A percentile compares a stretch with the other conserved stretches of the same genome.
These are phyloP conservation scores for Coranthus polyacanthus DNA, from an alignment of 2,797 vertebrate species.

Conservation along the genomic window DNA sequence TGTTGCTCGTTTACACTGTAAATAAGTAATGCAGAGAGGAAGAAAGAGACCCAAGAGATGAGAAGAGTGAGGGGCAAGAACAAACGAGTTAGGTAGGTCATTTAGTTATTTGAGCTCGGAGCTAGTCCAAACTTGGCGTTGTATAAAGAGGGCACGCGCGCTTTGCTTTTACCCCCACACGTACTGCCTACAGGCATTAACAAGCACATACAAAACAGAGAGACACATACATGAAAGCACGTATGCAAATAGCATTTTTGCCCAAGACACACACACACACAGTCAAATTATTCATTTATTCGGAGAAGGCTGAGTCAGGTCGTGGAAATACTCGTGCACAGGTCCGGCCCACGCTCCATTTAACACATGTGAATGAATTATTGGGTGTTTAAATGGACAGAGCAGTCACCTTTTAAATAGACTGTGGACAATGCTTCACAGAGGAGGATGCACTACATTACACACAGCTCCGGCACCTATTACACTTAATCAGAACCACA, in stretches of 20 bases:
- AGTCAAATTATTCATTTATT: constrained; percentile 58
- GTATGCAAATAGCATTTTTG: constrained; percentile 9
- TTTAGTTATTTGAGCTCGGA: constrained; percentile 25
- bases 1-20: not conserved
- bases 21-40: not conserved
- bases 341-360: constrained; percentile 57
- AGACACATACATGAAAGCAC: constrained; percentile 2
- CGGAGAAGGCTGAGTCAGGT: constrained; percentile 51
- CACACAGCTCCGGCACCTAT: not conserved
- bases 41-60: constrained; percentile 3
- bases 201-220: constrained; percentile 4
- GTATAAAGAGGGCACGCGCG: constrained; percentile 3
- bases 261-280: not conserved
- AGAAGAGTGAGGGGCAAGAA: not conserved
- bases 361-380: constrained; percentile 51
- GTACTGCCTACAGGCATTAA: constrained; percentile 28
- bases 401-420: constrained; percentile 33
- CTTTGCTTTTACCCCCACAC: constrained; percentile 10
- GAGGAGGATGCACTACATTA: constrained; percentile 41
- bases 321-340: constrained; percentile 41
- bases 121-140: constrained; percentile 28
- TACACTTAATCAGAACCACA: constrained; percentile 34
- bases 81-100: constrained; percentile 10
- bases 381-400: constrained; percentile 31
- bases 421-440: constrained; percentile 29